These are phyloP conservation scores for Barypeithes pellucidus DNA, from an alignment of 2,888 invertebrate genomes.

Conservation along the genomic window DNA sequence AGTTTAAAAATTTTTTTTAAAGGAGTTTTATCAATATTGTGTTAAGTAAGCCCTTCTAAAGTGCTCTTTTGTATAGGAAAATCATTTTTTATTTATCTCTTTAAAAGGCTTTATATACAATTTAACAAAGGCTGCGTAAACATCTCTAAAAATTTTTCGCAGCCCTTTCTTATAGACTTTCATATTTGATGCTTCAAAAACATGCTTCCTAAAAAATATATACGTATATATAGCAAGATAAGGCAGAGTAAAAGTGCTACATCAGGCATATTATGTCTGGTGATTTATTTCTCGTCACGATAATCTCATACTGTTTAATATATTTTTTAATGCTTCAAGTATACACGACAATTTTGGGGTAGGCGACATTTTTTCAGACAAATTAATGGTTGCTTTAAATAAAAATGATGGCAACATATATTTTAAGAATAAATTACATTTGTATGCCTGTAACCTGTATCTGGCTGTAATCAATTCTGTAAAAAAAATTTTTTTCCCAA, in stretches of 20 bases:
- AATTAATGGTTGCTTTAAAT: too few species aligned
- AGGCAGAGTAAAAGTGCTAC: neutral
- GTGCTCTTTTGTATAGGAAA: neutral
- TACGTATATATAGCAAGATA: neutral
- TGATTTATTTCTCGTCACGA: too few species aligned
- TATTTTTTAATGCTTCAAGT: too few species aligned
- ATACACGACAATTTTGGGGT: too few species aligned
- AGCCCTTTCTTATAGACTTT: slow-evolving; percentile 4
- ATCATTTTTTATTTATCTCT: neutral
- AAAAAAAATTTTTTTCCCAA: too few species aligned
- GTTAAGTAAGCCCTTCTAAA: neutral
- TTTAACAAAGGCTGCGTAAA: slow-evolving; percentile 15
- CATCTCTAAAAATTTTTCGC: neutral
- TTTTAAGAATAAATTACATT: too few species aligned
- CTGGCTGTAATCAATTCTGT: too few species aligned
- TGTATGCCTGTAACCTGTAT: too few species aligned
- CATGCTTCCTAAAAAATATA: neutral
- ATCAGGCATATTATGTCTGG: too few species aligned
- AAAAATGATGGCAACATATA: too few species aligned
- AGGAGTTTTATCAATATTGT: neutral
- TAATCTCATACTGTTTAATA: too few species aligned
- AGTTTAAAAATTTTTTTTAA: neutral
- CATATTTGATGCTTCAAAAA: slow-evolving; percentile 11
- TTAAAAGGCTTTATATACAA: neutral
- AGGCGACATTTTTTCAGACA: too few species aligned